Percentiles rank a stretch among this genome's conserved stretches.
Evolutionary conservation across 2,113 vertebrate species (phyloP).

Genomic region (Phasianus colchicus): DNA sequence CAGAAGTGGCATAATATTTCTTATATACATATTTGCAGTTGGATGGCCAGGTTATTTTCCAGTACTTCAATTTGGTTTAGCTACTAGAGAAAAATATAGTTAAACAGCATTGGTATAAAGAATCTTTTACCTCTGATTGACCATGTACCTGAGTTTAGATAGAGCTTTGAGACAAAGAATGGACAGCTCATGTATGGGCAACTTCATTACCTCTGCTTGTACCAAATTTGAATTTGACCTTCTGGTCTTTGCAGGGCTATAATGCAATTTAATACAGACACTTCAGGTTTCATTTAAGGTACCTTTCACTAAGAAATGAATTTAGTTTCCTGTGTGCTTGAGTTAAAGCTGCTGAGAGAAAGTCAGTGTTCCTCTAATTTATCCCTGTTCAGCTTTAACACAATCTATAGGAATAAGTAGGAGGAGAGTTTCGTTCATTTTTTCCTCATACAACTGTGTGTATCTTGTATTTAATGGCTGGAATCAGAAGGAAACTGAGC

Average conservation of each 20-base stretch:
- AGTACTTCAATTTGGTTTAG: background rate
- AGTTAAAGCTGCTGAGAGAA: conserved; percentile 3
- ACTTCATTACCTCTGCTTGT: conserved; percentile 43
- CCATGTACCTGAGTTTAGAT: background rate
- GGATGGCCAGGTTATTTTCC: background rate
- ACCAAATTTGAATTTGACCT: conserved; percentile 50
- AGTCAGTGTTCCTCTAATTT: conserved; percentile 42
- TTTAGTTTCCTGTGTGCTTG: conserved; percentile 2
- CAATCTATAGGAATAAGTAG: background rate
- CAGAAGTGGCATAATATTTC: background rate
- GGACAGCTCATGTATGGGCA: background rate
- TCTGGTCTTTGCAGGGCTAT: conserved; percentile 18
- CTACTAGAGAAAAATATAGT: background rate
- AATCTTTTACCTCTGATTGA: background rate
- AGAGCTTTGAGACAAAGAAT: background rate
- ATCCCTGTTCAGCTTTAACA: background rate
- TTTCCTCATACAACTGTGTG: background rate
- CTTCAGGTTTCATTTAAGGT: conserved; percentile 24
- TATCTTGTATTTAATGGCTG: conserved; percentile 34
- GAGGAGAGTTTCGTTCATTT: conserved; percentile 20
- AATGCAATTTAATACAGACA: conserved; percentile 51
- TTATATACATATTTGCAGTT: background rate
- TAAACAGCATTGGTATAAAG: background rate
- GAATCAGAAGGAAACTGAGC: conserved; percentile 37
- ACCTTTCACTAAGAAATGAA: conserved; percentile 11